Conservation (phyloP, 2,888 invertebrate genomes). For the Ditylenchus weischeri region DNA sequence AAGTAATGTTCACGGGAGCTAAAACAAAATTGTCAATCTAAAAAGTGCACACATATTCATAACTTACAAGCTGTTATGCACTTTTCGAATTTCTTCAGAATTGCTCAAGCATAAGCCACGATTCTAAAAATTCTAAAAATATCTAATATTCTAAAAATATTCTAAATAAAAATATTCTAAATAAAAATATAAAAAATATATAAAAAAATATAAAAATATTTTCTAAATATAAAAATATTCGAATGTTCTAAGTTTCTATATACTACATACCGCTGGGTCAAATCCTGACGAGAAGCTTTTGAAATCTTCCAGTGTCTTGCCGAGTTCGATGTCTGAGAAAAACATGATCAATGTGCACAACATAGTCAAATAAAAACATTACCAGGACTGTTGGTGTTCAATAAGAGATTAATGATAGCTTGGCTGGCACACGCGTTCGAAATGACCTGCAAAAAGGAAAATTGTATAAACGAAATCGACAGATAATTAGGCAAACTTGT, state of each 20-base stretch:
- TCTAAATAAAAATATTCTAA: too few species aligned
- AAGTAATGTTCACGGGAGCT: constrained; percentile 67
- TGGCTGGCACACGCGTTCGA: constrained; percentile 83
- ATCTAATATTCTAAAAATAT: background rate
- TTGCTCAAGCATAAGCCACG: constrained; percentile 91
- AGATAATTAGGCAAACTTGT: constrained; percentile 73
- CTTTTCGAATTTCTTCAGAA: constrained; percentile 83
- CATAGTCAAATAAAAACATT: too few species aligned
- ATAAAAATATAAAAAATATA: too few species aligned
- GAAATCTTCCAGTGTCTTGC: constrained; percentile 61
- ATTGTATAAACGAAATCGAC: background rate
- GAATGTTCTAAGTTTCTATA: too few species aligned
- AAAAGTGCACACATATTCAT: too few species aligned
- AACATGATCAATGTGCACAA: too few species aligned
- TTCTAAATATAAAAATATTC: too few species aligned
- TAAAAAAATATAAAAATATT: too few species aligned
- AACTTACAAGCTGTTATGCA: constrained; percentile 83
- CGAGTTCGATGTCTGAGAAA: constrained; percentile 79
- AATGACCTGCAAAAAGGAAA: constrained; percentile 36
- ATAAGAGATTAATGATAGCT: constrained; percentile 86
- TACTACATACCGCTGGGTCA: constrained; percentile 62
- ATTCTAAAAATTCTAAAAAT: constrained; percentile 64
- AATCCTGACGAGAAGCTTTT: constrained; percentile 62
- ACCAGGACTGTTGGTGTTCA: constrained; percentile 82
- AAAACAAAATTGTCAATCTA: too few species aligned